phyloP scores from a whole-genome alignment of 2,797 vertebrate species.

The Chromis chromis region DNA sequence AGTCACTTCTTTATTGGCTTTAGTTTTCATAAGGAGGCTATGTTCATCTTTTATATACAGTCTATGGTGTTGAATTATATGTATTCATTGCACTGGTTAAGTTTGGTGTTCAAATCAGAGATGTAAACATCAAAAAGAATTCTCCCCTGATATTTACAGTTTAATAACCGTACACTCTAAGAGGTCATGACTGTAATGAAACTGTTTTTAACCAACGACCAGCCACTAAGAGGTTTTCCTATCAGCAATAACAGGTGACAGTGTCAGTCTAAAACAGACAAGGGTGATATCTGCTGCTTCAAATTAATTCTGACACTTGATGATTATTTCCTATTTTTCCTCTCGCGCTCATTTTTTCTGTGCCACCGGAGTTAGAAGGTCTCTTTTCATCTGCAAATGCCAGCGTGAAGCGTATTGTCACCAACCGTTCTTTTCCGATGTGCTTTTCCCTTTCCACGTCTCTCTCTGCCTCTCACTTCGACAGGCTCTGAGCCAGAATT shows the following conservation, averaged over 20 bases:
- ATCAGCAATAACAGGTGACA: constrained; percentile 21
- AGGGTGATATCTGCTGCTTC: neutral
- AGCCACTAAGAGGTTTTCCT: neutral
- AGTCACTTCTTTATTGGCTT: too few species aligned
- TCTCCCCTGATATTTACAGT: neutral
- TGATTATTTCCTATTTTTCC: constrained; percentile 35
- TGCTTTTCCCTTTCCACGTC: constrained; percentile 26
- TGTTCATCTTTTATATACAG: too few species aligned
- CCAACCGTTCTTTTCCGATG: constrained; percentile 43
- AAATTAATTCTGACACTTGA: constrained; percentile 32
- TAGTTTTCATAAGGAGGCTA: too few species aligned
- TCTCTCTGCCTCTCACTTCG: constrained; percentile 24
- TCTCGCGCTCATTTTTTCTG: constrained; percentile 29
- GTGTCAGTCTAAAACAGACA: neutral
- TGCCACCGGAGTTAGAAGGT: constrained; percentile 34
- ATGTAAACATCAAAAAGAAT: too few species aligned
- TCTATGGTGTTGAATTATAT: too few species aligned
- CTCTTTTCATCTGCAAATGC: constrained; percentile 70
- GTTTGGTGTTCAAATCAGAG: too few species aligned
- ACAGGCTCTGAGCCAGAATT: constrained; percentile 60
- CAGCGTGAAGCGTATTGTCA: constrained; percentile 47
- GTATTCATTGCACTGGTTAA: too few species aligned
- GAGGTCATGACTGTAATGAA: neutral
- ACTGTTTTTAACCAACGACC: neutral
- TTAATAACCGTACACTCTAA: too few species aligned